Base-by-base conservation (phyloP, 1,140 invertebrate species). In the Coenobita brevimanus region DNA sequence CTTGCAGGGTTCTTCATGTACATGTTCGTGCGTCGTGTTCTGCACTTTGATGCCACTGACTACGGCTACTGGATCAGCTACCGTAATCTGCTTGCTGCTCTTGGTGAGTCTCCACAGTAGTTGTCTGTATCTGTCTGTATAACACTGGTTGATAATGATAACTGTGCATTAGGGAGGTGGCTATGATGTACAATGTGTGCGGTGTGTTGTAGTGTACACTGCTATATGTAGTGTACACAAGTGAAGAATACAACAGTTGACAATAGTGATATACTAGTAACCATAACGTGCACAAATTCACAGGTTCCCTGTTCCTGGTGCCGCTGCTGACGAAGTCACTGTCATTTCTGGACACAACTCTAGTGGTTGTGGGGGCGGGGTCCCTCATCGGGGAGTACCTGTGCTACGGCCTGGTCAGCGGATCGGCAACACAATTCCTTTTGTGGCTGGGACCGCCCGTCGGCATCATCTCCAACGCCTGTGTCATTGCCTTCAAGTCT, bases 261-360 rank as follows among this genome's bases (percentile, higher is more conserved):
- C n/a, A n/a, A n/a, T n/a, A n/a, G n/a, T n/a, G n/a, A n/a, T n/a
- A n/a, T n/a, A n/a, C n/a, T n/a, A n/a, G n/a, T n/a, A n/a, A n/a
- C n/a, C n/a, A n/a, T n/a, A n/a, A n/a, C n/a, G n/a, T n/a, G n/a
- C n/a, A n/a, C n/a, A n/a, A n/a, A 10, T 41, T 17, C 17, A 17
- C 78, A 89, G 89, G 82, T 0, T 89, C 89, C 2, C 60, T 89
- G 67, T 76, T 89, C 67, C 50, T 89, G 76, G 89, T 89, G 54
- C 89, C 89, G 3, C 54, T 89, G 24, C 78, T 89, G 21, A 86
- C 89, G 0, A 46, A 73, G 24, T 33, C 75, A 8, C 33, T 89
- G 8, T 81, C 83, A 2, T 78, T 86, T 21, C 69, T 64, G 57
- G 89, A 89, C 64, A 43, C 78, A 0, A 73, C 80, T 10, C 76